Evolutionary conservation across 2,797 vertebrate genomes (phyloP).

Genomic region (Ispidina picta): DNA sequence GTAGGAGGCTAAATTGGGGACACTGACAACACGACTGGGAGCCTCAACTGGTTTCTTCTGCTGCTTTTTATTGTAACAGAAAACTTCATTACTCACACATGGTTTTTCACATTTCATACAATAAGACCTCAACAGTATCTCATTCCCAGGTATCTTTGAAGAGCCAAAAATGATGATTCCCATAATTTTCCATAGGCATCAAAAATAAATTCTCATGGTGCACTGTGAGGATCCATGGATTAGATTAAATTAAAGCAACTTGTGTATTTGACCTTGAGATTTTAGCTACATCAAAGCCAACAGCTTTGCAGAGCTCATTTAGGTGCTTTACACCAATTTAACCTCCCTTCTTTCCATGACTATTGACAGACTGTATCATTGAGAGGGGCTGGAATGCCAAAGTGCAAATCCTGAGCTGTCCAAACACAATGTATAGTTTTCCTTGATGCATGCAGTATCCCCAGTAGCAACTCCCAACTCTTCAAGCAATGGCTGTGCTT

Average conservation of each 20-base stretch:
- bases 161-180: not conserved
- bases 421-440: not conserved
- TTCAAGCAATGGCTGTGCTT: not conserved
- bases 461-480: not conserved
- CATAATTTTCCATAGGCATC: not conserved
- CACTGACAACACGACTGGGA: constrained; percentile 87
- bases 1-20: constrained; percentile 83
- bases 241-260: not conserved
- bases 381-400: not conserved
- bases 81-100: not conserved
- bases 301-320: not conserved
- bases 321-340: not conserved
- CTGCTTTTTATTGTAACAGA: constrained; percentile 73
- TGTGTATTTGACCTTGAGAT: not conserved
- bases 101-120: not conserved
- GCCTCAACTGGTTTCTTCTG: constrained; percentile 84
- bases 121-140: not conserved
- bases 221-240: not conserved
- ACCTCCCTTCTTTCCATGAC: not conserved
- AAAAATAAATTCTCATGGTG: not conserved
- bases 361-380: not conserved
- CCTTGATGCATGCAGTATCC: not conserved
- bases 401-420: not conserved
- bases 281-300: not conserved
- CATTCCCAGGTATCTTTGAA: not conserved